These are phyloP conservation scores for Caenorhabditis virilis DNA, from an alignment of 2,888 invertebrate species.

Conservation along the genomic window DNA sequence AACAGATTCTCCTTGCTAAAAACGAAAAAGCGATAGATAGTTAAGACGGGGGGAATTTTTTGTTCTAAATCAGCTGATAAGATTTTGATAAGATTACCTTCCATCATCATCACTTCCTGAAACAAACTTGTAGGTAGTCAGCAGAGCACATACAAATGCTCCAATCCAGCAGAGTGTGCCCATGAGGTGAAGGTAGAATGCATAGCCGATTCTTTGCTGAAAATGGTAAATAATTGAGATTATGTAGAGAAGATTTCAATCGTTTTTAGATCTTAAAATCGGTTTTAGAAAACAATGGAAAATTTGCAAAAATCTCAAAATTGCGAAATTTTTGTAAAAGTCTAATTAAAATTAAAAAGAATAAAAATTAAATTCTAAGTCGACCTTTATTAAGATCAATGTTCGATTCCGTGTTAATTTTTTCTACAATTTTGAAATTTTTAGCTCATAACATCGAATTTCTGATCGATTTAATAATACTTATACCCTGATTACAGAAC, in stretches of 20 bases:
- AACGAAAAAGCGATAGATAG: slow-evolving; percentile 13
- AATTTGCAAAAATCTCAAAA: neutral
- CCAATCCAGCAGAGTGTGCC: slow-evolving; percentile 63
- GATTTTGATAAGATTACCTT: slow-evolving; percentile 29
- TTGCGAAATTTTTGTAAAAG: no score
- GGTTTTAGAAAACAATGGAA: neutral
- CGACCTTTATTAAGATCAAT: no score
- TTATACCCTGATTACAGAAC: no score
- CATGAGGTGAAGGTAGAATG: slow-evolving; percentile 66
- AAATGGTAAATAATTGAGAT: slow-evolving; percentile 7
- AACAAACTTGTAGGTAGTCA: slow-evolving; percentile 64
- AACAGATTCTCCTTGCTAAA: slow-evolving; percentile 56
- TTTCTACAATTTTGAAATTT: no score
- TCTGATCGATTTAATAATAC: no score
- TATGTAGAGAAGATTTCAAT: no score
- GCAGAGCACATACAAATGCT: slow-evolving; percentile 61
- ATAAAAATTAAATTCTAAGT: no score
- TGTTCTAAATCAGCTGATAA: neutral
- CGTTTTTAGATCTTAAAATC: no score
- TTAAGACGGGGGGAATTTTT: slow-evolving; percentile 5
- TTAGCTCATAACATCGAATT: no score
- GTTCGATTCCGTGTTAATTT: no score
- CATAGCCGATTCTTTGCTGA: slow-evolving; percentile 65
- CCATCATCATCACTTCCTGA: slow-evolving; percentile 39
- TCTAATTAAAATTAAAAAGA: no score